Base-by-base conservation (phyloP, 2,797 vertebrate genomes). In the Lacerta agilis region DNA sequence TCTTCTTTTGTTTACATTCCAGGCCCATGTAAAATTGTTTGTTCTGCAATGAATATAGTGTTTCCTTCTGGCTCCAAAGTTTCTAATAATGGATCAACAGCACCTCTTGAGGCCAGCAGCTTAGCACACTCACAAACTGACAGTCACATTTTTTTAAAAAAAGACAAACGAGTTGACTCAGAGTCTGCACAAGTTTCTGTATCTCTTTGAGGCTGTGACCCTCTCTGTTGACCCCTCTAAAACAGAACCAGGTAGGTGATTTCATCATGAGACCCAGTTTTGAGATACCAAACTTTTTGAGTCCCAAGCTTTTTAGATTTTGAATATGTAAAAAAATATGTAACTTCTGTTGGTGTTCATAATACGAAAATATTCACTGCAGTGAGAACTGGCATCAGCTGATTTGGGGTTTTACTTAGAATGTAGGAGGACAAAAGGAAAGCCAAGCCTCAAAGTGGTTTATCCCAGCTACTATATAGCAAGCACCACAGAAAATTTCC, bases 191-290 rank as follows among this genome's bases (percentile, higher is more conserved):
- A 79, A 86, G 55, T 86, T 58, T 36, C 13, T 58, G 18, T 81
- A 29, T 91, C 80, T 92, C 88, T 92, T 82, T 92, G 82, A 79
- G 69, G 90, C 86, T 73, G 36, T 49, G 71, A 94, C 95, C 94
- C 93, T 94, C 82, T 1, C 77, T 95, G 93, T 49, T 92, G 88
- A 91, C 84, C 75, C 93, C 87, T 0, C 92, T 93, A 94, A 93
- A 92, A 93, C 93, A 95, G 87, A 49, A 49, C 49, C 49, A 49
- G 49, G 49, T 49, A 49, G 49, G 49, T 3, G 49, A 13, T 49
- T 49, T 49, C 11, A 13, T 49, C 49, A 49, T 49, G 49, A 49
- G 49, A 3, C 49, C 49, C 49, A 49, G 0, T 49, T 13, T 49
- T 49, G 49, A 49, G 11, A 49, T 13, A 49, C 49, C 49, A 49